Percentiles rank a stretch among this genome's conserved stretches.
These are phyloP conservation scores for Proisotoma minuta DNA, from an alignment of 2,888 invertebrate genomes.

Conservation along the genomic window DNA sequence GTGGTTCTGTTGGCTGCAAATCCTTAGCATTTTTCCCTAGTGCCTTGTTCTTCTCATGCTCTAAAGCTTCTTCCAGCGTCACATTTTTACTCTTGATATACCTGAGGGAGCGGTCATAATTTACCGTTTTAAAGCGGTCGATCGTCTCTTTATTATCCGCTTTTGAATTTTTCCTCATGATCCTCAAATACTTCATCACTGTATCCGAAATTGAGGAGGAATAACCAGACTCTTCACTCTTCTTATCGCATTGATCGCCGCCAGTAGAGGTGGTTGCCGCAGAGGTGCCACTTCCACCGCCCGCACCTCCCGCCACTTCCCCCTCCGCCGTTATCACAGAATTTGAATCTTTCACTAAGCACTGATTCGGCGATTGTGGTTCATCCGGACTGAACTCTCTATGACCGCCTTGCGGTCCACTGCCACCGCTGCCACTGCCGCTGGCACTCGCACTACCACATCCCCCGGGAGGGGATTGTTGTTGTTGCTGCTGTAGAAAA, in stretches of 20 bases:
- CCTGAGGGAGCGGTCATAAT: slow-evolving; percentile 76
- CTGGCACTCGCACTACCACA: too few relatives aligned
- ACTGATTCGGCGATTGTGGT: background rate
- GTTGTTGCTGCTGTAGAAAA: background rate
- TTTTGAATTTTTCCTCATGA: slow-evolving; percentile 77
- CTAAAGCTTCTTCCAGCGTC: slow-evolving; percentile 64
- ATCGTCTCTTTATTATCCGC: slow-evolving; percentile 69
- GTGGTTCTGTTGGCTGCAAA: background rate
- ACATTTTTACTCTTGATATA: slow-evolving; percentile 76
- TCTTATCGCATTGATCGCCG: slow-evolving; percentile 29
- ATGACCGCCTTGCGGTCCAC: too few relatives aligned
- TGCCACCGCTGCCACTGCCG: too few relatives aligned
- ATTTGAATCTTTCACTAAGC: too few relatives aligned
- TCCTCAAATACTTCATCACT: slow-evolving; percentile 75
- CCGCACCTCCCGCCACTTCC: background rate
- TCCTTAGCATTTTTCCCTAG: background rate
- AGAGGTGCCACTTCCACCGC: background rate
- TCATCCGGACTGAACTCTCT: too few relatives aligned
- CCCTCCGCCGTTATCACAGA: slow-evolving; percentile 1
- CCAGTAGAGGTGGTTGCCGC: slow-evolving; percentile 10
- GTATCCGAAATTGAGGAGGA: slow-evolving; percentile 83
- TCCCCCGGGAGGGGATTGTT: too few relatives aligned
- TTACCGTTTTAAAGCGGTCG: slow-evolving; percentile 78
- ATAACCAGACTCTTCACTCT: slow-evolving; percentile 46
- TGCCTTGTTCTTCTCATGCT: slow-evolving; percentile 54